Base-by-base conservation (phyloP, 1,140 invertebrate species). In the Zaprionus inermis region DNA sequence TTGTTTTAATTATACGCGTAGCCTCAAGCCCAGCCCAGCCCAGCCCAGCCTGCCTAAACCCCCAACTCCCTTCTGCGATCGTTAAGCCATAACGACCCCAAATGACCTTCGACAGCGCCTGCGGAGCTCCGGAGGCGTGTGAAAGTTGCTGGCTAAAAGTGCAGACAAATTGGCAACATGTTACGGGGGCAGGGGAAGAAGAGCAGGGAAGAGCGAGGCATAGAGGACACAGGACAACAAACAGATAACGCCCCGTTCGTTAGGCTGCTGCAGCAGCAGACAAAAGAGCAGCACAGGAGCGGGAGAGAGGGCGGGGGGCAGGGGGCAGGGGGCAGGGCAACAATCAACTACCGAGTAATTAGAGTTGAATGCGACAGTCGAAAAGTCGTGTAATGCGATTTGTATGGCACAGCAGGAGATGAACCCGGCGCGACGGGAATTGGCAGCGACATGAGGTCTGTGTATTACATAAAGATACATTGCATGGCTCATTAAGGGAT, bases 301-400 rank as follows among this genome's bases (percentile, higher is more conserved):
- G 44, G 5, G 44, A 12, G 18, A 22, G 9, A 5, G 18, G 14
- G 18, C 22, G 9, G 24, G 20, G 28, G 59, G 16, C n/a, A 5
- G 28, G 5, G 24, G 59, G 20, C 46, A 5, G 44, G 32, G 20
- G 41, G 56, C 34, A 44, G 12, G n/a, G 10, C 41, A 63, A 79
- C 76, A 86, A 86, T 78, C 83, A 77, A 88, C 83, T 86, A 86
- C 83, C 83, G 83, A 79, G 83, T 86, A 86, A 86, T 86, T 86
- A 86, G 84, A 86, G 83, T 80, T 83, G 84, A 86, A 86, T 86
- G 84, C 68, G 46, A 32, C 60, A 88, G 84, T 88, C 84, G 79
- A 88, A 86, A 89, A 88, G 84, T 88, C 84, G 77, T 89, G 84
- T 88, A 89, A 88, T 88, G 81, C 84, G 84, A 88, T 88, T 88